Evolutionary conservation across 2,113 vertebrate species (phyloP), one percentile per base, ranked within the genome.

Genomic region (Meles meles): DNA sequence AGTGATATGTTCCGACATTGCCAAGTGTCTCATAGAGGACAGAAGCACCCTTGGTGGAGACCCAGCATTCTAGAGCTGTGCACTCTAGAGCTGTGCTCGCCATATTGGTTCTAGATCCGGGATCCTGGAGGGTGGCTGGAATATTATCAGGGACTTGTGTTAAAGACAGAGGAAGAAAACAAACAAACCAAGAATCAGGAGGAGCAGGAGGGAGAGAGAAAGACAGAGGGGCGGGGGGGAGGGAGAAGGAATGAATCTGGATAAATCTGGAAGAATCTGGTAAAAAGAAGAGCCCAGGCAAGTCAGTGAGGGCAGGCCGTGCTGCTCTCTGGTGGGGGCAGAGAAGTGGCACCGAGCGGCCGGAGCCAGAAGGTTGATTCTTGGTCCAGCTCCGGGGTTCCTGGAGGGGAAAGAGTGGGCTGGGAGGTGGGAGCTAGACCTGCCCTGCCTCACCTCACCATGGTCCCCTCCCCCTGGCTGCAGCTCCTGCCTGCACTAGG

Each of bases 381-480:
- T 87, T 39, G 34, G 0, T 23, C 14, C 27, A 61, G 13, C 34
- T 42, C 44, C 44, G 34, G 8, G 18, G 67, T 23, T 71, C 85
- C 74, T 79, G 7, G 34, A n/a, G 10, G 17, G 65, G 72, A 18
- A 21, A 6, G 37, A 10, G 55, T 0, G 21, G 57, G 11, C 74
- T n/a, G n/a, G 49, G 82, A 95, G 21, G 18, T 42, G 27, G 47
- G 27, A 74, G 27, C 44, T 6, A 3, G 27, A 44, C 61, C 8
- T 49, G 4, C 13, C 17, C 29, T 23, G 6, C 61, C 71, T 74
- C 23, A 27, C 71, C 39, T 74, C 71, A 7, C 23, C 71, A 20
- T 13, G 71, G 1, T 49, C 17, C 0, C 44, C 29, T 80, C 14
- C 5, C 44, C n/a, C n/a, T 25, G 0, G 0, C 84, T 29, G 3